Evolutionary conservation across 2,797 vertebrate genomes (phyloP).

Genomic region (Podargus strigoides): DNA sequence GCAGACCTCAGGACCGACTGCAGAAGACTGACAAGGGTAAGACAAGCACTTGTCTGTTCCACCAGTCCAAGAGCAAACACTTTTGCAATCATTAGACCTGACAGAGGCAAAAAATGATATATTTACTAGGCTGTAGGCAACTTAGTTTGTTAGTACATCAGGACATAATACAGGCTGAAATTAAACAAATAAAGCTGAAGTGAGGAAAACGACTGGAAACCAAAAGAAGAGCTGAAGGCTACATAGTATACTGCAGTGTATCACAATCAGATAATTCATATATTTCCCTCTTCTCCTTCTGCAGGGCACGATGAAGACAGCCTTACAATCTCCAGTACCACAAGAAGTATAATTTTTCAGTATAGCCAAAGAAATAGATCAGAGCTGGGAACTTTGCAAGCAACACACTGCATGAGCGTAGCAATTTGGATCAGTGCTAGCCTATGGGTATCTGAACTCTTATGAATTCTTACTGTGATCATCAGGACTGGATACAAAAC

Average conservation of each 20-base stretch:
- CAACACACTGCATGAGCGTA: not conserved
- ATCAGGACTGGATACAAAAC: not conserved
- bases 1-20: not conserved
- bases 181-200: slow-evolving; percentile 31
- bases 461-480: not conserved
- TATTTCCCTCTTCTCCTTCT: not conserved
- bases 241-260: not conserved
- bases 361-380: not conserved
- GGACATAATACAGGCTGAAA: not conserved
- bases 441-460: not conserved
- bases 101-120: not conserved
- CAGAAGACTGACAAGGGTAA: not conserved
- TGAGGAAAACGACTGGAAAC: not conserved
- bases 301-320: not conserved
- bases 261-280: not conserved
- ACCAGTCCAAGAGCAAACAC: not conserved
- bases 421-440: not conserved
- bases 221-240: slow-evolving; percentile 15
- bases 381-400: not conserved
- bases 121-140: not conserved
- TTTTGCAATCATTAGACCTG: slow-evolving; percentile 3
- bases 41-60: not conserved
- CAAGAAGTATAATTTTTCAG: not conserved
- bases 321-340: not conserved
- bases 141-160: not conserved